Conservation (phyloP, 2,797 vertebrate species). For the Semotilus atromaculatus region DNA sequence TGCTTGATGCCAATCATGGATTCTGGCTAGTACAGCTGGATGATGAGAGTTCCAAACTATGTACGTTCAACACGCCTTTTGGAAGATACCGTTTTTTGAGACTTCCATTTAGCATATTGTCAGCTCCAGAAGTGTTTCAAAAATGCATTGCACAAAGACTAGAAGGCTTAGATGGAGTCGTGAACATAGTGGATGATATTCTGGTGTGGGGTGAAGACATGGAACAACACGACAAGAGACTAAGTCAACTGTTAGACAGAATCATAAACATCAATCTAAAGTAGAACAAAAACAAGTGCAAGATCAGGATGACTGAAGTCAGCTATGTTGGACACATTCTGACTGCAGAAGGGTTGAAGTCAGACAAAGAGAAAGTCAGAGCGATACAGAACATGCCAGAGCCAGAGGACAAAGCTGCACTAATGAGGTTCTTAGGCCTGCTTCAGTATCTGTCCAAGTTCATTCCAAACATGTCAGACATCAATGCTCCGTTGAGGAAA, state of each 20-base stretch:
- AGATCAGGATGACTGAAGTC: conserved; percentile 39
- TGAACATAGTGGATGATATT: conserved; percentile 49
- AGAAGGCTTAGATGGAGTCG: conserved; percentile 34
- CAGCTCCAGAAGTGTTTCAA: conserved; percentile 42
- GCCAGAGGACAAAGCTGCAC: too few relatives aligned
- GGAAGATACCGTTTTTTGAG: background rate
- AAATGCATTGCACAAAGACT: conserved; percentile 37
- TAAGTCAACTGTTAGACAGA: conserved; percentile 31
- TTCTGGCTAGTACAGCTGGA: conserved; percentile 46
- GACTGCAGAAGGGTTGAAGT: conserved; percentile 22
- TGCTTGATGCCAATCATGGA: conserved; percentile 40
- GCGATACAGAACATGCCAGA: too few relatives aligned
- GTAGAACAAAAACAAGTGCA: conserved; percentile 13
- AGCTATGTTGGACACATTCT: conserved; percentile 28
- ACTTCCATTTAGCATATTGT: conserved; percentile 37
- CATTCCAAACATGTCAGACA: too few relatives aligned
- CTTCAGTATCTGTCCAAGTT: too few relatives aligned
- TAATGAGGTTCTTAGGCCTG: too few relatives aligned
- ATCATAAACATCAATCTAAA: conserved; percentile 43
- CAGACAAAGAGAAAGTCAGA: conserved; percentile 30
- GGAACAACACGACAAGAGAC: background rate
- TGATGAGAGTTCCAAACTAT: conserved; percentile 39
- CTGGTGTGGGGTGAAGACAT: conserved; percentile 40
- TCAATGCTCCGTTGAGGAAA: too few relatives aligned
- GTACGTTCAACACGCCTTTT: background rate